phyloP scores from a whole-genome alignment of 2,113 vertebrate genomes.

The Aspiorhynchus laticeps region DNA sequence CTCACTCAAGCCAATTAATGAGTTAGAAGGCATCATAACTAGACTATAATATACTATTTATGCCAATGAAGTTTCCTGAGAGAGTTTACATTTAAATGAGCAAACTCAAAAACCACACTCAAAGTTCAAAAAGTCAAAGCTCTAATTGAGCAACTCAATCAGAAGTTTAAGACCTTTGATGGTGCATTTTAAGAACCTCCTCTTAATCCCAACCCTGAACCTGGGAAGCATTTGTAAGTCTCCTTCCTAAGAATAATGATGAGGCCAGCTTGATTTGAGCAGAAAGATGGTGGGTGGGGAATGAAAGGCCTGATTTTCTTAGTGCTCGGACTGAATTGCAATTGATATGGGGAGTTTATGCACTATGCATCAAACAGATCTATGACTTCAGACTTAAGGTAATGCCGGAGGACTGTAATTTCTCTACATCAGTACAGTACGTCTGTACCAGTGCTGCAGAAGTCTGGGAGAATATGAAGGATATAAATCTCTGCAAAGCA shows the following conservation, averaged over 20 bases:
- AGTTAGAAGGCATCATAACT: background rate
- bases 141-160: conserved; percentile 67
- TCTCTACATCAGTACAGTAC: background rate
- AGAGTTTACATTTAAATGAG: background rate
- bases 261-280: conserved; percentile 59
- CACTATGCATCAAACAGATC: conserved; percentile 41
- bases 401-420: conserved; percentile 36
- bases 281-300: conserved; percentile 39
- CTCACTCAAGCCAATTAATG: background rate
- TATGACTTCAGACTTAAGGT: conserved; percentile 25
- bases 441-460: background rate
- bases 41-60: background rate
- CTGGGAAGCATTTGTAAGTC: conserved; percentile 67
- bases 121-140: conserved; percentile 60
- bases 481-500: conserved; percentile 40
- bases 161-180: conserved; percentile 67
- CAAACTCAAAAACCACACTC: conserved; percentile 38
- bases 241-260: conserved; percentile 68
- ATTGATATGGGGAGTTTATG: conserved; percentile 52
- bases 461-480: conserved; percentile 13
- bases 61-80: background rate
- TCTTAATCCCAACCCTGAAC: conserved; percentile 59
- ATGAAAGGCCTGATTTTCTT: conserved; percentile 63
- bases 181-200: conserved; percentile 68
- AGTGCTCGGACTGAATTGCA: conserved; percentile 42